phyloP scores from a whole-genome alignment of 2,113 vertebrate genomes.

The Elachura formosa region DNA sequence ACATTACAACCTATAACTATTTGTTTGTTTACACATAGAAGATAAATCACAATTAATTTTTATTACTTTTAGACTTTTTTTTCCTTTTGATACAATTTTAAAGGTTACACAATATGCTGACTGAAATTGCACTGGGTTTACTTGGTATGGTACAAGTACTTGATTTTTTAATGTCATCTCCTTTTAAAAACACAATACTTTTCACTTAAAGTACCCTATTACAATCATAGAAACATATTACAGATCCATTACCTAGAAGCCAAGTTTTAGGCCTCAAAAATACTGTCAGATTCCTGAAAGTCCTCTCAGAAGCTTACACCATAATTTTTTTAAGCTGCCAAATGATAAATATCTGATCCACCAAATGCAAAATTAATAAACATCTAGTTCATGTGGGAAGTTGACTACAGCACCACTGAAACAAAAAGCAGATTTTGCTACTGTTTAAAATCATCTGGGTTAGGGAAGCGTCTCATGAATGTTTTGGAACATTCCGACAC shows the following conservation, averaged over 20 bases:
- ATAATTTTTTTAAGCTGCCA: not conserved
- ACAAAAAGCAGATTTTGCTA: not conserved
- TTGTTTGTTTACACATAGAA: not conserved
- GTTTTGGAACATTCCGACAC: not conserved
- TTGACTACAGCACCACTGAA: not conserved
- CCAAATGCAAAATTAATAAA: not conserved
- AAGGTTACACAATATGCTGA: not conserved
- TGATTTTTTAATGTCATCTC: not conserved
- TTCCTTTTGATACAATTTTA: not conserved
- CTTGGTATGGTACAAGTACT: rapidly evolving
- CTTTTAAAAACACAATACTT: not conserved
- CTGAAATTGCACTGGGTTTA: not conserved
- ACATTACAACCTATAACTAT: not conserved
- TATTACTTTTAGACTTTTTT: not conserved
- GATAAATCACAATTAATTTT: not conserved
- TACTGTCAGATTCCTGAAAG: not conserved
- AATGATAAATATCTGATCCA: not conserved
- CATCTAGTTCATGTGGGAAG: not conserved
- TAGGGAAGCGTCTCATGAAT: not conserved
- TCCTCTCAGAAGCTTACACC: not conserved
- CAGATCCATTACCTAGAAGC: not conserved
- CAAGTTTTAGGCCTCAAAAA: not conserved
- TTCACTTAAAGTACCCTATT: not conserved
- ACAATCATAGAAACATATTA: not conserved
- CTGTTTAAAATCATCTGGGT: not conserved